Base-by-base conservation (phyloP, 2,797 vertebrate genomes). In the Sitta carolinensis region DNA sequence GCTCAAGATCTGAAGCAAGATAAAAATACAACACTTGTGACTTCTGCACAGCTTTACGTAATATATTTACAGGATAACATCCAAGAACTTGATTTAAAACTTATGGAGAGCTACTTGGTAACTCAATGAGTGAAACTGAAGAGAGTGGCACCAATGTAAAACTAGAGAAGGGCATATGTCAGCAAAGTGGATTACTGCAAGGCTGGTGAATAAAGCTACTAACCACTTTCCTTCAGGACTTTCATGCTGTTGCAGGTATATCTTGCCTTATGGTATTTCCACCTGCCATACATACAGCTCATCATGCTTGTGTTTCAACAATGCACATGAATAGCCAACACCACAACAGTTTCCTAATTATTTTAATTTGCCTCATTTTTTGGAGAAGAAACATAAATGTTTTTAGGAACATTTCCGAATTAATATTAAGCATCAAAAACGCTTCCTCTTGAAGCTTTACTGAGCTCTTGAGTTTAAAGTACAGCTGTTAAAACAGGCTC, bases 311-410 rank as follows among this genome's bases (percentile, higher is more conserved):
- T 74, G 50, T 59, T 94, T 62, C 74, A 94, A 88, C 66, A 91
- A 75, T 11, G 90, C 43, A 90, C 22, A 54, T 6, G 29, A 83
- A 87, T 48, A 43, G 38, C 59, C 30, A 90, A 88, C 21, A 64
- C 13, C 2, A 8, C 48, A 87, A 87, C 16, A 68, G 51, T 51
- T 90, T 91, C 51, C 59, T 68, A 77, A 94, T 92, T 85, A 86
- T 69, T 94, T 86, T 85, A 76, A 95, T 92, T 92, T 88, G 42
- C 42, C 34, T 84, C 42, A 34, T 48, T 88, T 86, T 89, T 92
- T 89, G 40, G 52, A 82, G 57, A 45, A 72, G 30, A 36, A 36
- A 36, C 36, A 36, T 36, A 36, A 36, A 36, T 36, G 36, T 36
- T 36, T 36, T 36, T 36, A 36, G 36, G 36, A 36, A 36, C 36